Percentiles rank a stretch among this genome's conserved stretches.
Evolutionary conservation across 2,888 invertebrate genomes (phyloP).

Genomic region (Seira sanloemensis): DNA sequence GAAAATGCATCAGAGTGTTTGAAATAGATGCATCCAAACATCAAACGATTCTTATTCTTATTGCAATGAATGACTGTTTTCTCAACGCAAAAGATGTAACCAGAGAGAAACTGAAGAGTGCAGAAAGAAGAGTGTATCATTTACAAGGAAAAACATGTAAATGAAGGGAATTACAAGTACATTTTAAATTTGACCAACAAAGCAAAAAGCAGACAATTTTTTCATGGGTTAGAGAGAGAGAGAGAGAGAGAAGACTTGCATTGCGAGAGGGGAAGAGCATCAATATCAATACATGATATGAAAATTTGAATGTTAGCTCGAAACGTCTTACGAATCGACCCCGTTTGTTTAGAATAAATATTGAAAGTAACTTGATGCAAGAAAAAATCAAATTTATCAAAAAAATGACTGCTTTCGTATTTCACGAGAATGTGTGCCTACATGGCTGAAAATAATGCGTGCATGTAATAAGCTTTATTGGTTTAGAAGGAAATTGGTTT

Average conservation of each 20-base stretch:
- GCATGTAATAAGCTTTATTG: too few relatives aligned
- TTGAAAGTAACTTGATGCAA: constrained; percentile 4
- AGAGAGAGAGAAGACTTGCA: too few relatives aligned
- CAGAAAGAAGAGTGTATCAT: background rate
- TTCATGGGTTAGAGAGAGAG: too few relatives aligned
- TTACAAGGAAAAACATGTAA: background rate
- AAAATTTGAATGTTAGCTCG: background rate
- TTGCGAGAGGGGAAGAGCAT: background rate
- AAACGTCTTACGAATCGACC: background rate
- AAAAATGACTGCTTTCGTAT: too few relatives aligned
- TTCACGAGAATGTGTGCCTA: background rate
- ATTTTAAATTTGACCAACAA: constrained; percentile 7
- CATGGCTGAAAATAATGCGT: too few relatives aligned
- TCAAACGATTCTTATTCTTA: background rate
- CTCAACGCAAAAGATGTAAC: background rate
- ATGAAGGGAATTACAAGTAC: background rate
- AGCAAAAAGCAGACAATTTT: too few relatives aligned
- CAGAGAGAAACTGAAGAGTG: background rate
- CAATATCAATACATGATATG: too few relatives aligned
- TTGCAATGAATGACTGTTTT: constrained; percentile 3
- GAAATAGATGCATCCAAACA: background rate
- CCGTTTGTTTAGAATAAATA: background rate
- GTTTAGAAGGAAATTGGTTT: too few relatives aligned
- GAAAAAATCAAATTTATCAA: background rate
- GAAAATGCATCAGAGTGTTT: constrained; percentile 8